These are phyloP conservation scores for Pachyramphus minor DNA, from an alignment of 2,113 vertebrate species.

Conservation along the genomic window DNA sequence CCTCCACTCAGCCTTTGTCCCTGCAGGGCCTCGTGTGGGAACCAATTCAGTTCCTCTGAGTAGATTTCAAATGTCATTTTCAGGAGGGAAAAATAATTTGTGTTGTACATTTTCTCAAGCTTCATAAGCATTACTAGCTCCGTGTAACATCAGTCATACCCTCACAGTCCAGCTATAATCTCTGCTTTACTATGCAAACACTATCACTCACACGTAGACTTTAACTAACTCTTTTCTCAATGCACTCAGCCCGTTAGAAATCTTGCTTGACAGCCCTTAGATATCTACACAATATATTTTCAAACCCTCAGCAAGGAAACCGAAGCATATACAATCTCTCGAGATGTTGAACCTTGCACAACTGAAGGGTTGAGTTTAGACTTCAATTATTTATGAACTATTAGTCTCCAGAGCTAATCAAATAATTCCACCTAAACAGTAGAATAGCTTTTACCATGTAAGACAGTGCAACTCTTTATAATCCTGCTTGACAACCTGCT, in stretches of 20 bases:
- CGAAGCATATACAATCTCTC: constrained; percentile 4
- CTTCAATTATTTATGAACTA: constrained; percentile 46
- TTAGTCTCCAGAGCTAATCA: constrained; percentile 30
- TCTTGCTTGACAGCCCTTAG: constrained; percentile 50
- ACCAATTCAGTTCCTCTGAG: constrained; percentile 17
- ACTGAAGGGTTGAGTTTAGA: background rate
- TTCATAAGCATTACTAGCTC: constrained; percentile 30
- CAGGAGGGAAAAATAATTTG: constrained; percentile 39
- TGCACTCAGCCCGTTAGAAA: constrained; percentile 38
- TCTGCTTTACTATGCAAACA: constrained; percentile 55
- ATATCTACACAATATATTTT: constrained; percentile 24
- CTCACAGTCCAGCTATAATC: constrained; percentile 53
- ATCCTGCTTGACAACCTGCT: background rate
- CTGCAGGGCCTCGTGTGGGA: background rate
- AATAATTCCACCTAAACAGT: constrained; percentile 38
- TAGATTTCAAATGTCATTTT: constrained; percentile 47
- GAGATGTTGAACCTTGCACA: background rate
- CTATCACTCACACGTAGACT: constrained; percentile 39
- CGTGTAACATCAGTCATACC: constrained; percentile 38
- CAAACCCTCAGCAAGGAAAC: constrained; percentile 45
- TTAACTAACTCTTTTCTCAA: constrained; percentile 51
- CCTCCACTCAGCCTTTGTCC: background rate
- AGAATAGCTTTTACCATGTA: background rate
- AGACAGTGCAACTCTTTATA: background rate
- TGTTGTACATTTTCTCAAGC: constrained; percentile 42